Base-by-base conservation (phyloP, 2,113 vertebrate species). In the Tupaia chinensis region DNA sequence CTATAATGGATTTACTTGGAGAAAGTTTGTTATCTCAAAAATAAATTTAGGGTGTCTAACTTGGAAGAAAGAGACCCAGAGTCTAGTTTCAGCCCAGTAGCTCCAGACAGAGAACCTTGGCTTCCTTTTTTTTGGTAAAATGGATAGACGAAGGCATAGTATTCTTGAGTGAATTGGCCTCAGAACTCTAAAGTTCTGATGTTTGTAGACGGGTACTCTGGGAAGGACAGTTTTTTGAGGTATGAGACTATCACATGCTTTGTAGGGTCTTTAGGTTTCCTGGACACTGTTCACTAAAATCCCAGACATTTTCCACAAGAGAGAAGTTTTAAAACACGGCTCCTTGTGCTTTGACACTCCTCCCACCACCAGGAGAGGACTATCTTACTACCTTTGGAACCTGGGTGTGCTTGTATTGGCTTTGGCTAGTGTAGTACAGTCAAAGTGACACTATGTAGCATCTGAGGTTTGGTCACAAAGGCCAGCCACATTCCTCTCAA, bases 1-100 rank as follows among this genome's bases (percentile, higher is more conserved):
- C 44, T 73, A 60, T 69, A 66, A 89, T 58, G 65, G 27, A 93
- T 86, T 87, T 74, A 61, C 81, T 69, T 90, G 34, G n/a, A 87
- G 85, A 70, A 86, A 72, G 3, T 80, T 5, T 34, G 4, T 82
- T 61, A 14, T 72, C 20, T 84, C 34, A 29, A 53, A 80, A 65
- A 84, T 27, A 3, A 61, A 34, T 16, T 73, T 54, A 73, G 1
- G 11, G 16, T 70, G 0, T 20, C 54, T 54, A 61, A 72, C 56
- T 56, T 56, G 27, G 25, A 90, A 87, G 44, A 90, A 74, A 80
- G 69, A 84, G 12, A 2, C 32, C 13, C 85, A 6, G n/a, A 84
- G 9, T 54, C 56, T 65, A 63, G 19, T 88, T 91, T 73, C 54
- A 93, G 54, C 10, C 56, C 63, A 56, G 27, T 0, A 32, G 54